Conservation (phyloP, 64 coral and sea anemone species). For the Stylophora pistillata region DNA sequence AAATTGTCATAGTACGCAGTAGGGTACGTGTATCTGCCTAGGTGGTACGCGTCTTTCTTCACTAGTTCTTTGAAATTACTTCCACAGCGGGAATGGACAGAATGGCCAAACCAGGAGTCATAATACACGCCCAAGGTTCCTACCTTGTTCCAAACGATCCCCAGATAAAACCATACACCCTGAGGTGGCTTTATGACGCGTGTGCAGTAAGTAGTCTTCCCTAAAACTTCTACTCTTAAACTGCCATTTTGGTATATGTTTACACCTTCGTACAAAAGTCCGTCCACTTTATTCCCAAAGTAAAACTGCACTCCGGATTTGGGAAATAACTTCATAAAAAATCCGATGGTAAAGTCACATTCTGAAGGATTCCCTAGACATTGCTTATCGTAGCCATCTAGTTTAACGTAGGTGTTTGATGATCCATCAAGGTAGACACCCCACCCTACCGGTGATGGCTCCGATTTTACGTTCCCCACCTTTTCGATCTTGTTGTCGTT, state of each 20-base stretch:
- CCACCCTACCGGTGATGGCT: background rate
- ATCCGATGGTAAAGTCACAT: constrained; percentile 17
- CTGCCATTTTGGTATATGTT: background rate
- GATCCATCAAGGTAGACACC: constrained; percentile 14
- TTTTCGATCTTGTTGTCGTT: background rate
- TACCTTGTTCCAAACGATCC: constrained; percentile 10
- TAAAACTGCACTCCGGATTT: background rate
- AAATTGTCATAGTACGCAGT: constrained; percentile 29
- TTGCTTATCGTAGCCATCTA: background rate
- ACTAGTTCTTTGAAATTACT: background rate
- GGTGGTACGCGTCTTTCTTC: background rate
- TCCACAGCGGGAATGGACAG: background rate
- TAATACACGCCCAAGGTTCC: background rate
- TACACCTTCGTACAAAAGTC: background rate
- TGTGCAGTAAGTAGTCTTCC: background rate
- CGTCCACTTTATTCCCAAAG: constrained; percentile 16
- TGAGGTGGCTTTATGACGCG: background rate
- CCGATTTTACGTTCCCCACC: background rate
- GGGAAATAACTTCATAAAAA: background rate
- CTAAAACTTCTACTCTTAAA: background rate
- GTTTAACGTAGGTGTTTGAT: background rate
- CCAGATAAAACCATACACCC: background rate
- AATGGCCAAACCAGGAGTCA: background rate
- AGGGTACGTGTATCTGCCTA: constrained; percentile 15
- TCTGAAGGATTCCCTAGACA: background rate